Percentiles rank a stretch among this genome's conserved stretches.
These are phyloP conservation scores for Balaenoptera acutorostrata DNA, from an alignment of 2,113 vertebrate species.

Conservation along the genomic window DNA sequence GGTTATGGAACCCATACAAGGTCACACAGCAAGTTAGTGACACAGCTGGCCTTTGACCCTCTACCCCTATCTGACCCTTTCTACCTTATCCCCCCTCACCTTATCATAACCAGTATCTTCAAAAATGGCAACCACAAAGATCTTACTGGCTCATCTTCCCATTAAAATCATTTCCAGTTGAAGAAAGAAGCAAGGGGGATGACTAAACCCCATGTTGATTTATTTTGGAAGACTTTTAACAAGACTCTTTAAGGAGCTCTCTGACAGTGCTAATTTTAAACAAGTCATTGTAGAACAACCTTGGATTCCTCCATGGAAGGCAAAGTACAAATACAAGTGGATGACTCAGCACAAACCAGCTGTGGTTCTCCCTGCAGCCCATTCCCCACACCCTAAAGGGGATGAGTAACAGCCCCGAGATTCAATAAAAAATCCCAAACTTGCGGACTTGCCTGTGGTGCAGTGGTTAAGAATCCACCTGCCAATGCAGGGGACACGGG, in stretches of 20 bases:
- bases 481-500: too few relatives aligned
- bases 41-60: background rate
- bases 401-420: slow-evolving; percentile 37
- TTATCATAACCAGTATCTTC: background rate
- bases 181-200: slow-evolving; percentile 31
- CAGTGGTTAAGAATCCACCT: too few relatives aligned
- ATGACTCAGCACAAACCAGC: slow-evolving; percentile 58
- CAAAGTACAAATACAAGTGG: slow-evolving; percentile 43
- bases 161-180: slow-evolving; percentile 32
- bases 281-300: slow-evolving; percentile 66
- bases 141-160: background rate
- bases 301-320: slow-evolving; percentile 58
- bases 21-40: background rate
- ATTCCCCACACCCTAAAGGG: background rate
- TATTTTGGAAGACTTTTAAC: slow-evolving; percentile 52
- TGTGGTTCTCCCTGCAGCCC: slow-evolving; percentile 9
- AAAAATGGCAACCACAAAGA: background rate
- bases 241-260: slow-evolving; percentile 50
- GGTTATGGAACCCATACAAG: background rate
- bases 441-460: background rate
- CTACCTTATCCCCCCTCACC: background rate
- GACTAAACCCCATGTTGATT: slow-evolving; percentile 62
- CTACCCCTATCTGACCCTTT: background rate
- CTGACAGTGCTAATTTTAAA: slow-evolving; percentile 65
- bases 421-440: slow-evolving; percentile 29